A percentile compares a stretch with the other conserved stretches of the same genome.
phyloP scores from a whole-genome alignment of 2,113 vertebrate species.

The Lontra canadensis region DNA sequence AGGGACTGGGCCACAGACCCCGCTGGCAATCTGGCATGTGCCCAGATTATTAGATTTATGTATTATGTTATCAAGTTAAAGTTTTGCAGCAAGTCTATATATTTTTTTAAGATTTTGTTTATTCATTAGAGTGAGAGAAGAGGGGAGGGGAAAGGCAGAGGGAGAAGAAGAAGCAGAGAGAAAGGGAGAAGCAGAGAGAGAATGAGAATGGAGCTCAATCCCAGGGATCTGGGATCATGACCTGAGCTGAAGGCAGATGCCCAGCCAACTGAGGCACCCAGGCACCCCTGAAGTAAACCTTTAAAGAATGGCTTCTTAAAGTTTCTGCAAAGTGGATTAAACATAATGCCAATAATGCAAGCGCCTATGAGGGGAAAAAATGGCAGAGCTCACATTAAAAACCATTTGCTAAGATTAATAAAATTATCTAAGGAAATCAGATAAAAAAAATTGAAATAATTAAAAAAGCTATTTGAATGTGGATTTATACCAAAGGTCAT shows the following conservation, averaged over 20 bases:
- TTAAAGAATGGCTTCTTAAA: not conserved
- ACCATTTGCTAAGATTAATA: not conserved
- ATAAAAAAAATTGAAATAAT: not conserved
- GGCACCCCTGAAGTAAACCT: not conserved
- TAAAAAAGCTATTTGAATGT: not conserved
- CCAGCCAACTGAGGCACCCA: too few species aligned
- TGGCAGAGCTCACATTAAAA: not conserved
- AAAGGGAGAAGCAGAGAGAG: too few species aligned
- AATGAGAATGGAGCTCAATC: too few species aligned
- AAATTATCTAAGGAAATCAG: not conserved
- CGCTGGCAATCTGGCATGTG: not conserved
- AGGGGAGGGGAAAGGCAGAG: too few species aligned
- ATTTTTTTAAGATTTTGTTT: too few species aligned
- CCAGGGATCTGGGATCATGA: too few species aligned
- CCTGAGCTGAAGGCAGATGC: too few species aligned
- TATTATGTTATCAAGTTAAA: not conserved
- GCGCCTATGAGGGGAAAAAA: not conserved
- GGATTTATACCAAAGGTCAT: not conserved
- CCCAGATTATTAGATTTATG: not conserved
- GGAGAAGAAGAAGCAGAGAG: too few species aligned
- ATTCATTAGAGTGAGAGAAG: too few species aligned
- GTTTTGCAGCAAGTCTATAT: not conserved
- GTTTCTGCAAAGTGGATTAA: not conserved
- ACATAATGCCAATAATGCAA: not conserved
- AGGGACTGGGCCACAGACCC: not conserved